Evolutionary conservation across 1,140 invertebrate genomes (phyloP), one percentile per base, ranked within the genome.

Genomic region (Formica exsecta): DNA sequence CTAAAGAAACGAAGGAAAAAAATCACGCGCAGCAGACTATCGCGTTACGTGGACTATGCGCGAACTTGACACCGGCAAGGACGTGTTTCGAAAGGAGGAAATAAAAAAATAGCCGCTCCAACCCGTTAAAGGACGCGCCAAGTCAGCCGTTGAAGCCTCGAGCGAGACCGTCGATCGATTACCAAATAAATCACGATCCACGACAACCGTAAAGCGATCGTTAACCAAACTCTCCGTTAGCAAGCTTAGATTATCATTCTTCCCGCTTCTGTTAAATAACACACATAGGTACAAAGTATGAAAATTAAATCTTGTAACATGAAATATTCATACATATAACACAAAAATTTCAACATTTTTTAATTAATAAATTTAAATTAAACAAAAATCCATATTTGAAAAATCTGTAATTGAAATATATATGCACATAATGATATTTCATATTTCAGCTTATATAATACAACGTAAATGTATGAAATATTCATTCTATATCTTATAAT

Each of bases 61-160:
- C 93, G 94, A 93, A 94, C 93, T 94, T 94, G 94, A 94, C 94
- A 94, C 90, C 94, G 89, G 76, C 94, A 95, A 95, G 94, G 94
- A 94, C 94, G 91, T 92, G 77, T 95, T 95, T 95, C 92, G 94
- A 95, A 95, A 95, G 94, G 93, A 95, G 94, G 94, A 95, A 95
- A 94, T 94, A 94, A 91, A 83, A 93, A 93, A 93, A 93, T 92
- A 90, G 90, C 91, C 59, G 89, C 88, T 90, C 92, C 87, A 88
- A 86, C 86, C 89, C 92, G 92, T 93, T 94, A 94, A 94, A 94
- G 93, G 93, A 94, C 94, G 91, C 89, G 91, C 85, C 91, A 89
- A 93, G 93, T 94, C 94, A 94, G 93, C 93, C 94, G 93, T 93
- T 93, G 91, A 92, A 93, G 90, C 86, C 62, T 79, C 86, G 75